phyloP scores from a whole-genome alignment of 2,797 vertebrate genomes.

The Sebastes elongatus region DNA sequence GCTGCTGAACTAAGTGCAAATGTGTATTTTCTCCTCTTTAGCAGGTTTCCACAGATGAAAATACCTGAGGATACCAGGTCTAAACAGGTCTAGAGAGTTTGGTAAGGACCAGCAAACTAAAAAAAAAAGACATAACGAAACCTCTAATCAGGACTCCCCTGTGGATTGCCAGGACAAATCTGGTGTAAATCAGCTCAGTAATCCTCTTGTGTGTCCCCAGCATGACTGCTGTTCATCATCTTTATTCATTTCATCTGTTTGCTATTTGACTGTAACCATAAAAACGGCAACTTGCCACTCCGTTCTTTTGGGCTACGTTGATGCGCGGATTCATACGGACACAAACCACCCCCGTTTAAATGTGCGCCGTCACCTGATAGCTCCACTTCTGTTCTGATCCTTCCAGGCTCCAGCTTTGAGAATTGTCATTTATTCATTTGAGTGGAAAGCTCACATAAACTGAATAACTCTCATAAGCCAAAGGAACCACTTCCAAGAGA shows the following conservation, averaged over 20 bases:
- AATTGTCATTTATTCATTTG: conserved; percentile 21
- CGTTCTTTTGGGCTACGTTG: neutral
- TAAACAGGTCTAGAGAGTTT: neutral
- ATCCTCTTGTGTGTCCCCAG: conserved; percentile 41
- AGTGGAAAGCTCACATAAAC: conserved; percentile 21
- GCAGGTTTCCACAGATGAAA: neutral
- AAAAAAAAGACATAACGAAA: neutral
- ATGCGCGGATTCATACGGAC: neutral
- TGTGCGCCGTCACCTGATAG: conserved; percentile 41
- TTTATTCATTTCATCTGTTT: conserved; percentile 58
- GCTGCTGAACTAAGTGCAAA: neutral
- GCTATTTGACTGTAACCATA: conserved; percentile 38
- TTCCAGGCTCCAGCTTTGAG: conserved; percentile 8
- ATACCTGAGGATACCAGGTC: neutral
- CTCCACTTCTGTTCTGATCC: conserved; percentile 16
- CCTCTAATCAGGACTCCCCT: conserved; percentile 25
- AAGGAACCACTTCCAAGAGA: conserved; percentile 19
- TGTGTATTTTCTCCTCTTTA: neutral
- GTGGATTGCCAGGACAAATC: conserved; percentile 16
- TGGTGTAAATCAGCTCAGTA: conserved; percentile 49
- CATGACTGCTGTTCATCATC: conserved; percentile 39
- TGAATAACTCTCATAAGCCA: neutral
- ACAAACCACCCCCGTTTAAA: neutral
- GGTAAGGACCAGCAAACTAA: neutral
- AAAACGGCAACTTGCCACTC: conserved; percentile 27